Conservation (phyloP, 2,888 invertebrate species). For the Parnassius apollo region DNA sequence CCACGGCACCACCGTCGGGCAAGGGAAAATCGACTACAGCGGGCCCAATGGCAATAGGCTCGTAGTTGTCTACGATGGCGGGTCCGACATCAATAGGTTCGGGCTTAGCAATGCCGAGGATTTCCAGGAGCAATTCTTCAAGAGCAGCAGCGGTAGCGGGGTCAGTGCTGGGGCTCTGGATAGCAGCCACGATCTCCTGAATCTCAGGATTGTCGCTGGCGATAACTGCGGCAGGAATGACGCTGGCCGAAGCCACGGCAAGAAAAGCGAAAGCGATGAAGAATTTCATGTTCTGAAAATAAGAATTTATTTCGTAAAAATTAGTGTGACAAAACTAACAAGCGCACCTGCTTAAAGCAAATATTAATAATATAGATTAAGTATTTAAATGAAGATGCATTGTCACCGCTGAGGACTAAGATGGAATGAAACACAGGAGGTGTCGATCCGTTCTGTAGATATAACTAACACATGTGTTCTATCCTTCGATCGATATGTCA, state of each 20-base stretch:
- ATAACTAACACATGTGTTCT: too few species aligned
- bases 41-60: conserved; percentile 34
- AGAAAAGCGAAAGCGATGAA: conserved; percentile 52
- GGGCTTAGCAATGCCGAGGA: conserved; percentile 30
- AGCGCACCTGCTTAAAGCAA: too few species aligned
- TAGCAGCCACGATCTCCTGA: conserved; percentile 39
- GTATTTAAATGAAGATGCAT: too few species aligned
- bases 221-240: conserved; percentile 33
- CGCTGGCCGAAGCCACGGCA: conserved; percentile 31
- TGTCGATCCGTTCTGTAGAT: too few species aligned
- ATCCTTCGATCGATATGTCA: too few species aligned
- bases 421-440: too few species aligned
- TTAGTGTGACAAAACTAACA: too few species aligned
- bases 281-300: conserved; percentile 51
- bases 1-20: conserved; percentile 6
- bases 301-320: conserved; percentile 30
- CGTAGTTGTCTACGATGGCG: conserved; percentile 36
- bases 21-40: conserved; percentile 16
- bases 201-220: conserved; percentile 42
- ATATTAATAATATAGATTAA: too few species aligned
- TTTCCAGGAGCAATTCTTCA: conserved; percentile 35
- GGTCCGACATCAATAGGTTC: conserved; percentile 19
- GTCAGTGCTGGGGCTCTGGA: conserved; percentile 45
- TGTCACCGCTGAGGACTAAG: too few species aligned
- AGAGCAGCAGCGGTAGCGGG: conserved; percentile 42